phyloP scores from a whole-genome alignment of 2,113 vertebrate genomes.

The Trematocara nigrifrons region DNA sequence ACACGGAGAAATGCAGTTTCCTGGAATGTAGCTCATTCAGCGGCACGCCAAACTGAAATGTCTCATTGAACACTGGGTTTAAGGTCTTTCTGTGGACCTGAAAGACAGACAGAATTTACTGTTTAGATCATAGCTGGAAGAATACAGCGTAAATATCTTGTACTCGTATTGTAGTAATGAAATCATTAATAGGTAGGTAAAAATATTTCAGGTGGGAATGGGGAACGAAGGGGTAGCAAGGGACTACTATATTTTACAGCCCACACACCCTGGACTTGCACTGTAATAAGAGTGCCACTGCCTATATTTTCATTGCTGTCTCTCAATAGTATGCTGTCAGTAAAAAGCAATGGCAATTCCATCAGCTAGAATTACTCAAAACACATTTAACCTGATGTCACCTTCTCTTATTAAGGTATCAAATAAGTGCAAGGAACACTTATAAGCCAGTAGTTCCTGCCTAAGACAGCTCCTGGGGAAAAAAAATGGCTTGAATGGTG shows the following conservation, averaged over 20 bases:
- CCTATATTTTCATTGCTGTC: background rate
- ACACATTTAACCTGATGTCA: background rate
- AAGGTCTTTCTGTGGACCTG: conserved; percentile 91
- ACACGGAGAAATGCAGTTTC: conserved; percentile 91
- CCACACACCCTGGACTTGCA: background rate
- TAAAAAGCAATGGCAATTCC: background rate
- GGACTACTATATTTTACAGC: background rate
- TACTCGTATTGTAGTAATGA: background rate
- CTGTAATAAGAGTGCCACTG: background rate
- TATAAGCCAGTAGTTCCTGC: background rate
- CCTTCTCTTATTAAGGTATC: background rate
- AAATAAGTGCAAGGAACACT: background rate
- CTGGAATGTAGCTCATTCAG: conserved; percentile 86
- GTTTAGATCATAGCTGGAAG: background rate
- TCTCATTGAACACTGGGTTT: conserved; percentile 92
- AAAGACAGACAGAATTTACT: background rate
- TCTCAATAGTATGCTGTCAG: background rate
- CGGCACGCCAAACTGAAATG: conserved; percentile 87
- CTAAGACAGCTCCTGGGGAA: background rate
- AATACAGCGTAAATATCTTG: background rate
- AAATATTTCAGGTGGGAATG: rapidly evolving
- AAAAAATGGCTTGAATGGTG: background rate
- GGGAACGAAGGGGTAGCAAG: background rate
- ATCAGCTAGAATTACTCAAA: background rate
- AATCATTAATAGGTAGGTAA: background rate